Conservation (phyloP, 2,797 vertebrate species). For the Chromis chromis region DNA sequence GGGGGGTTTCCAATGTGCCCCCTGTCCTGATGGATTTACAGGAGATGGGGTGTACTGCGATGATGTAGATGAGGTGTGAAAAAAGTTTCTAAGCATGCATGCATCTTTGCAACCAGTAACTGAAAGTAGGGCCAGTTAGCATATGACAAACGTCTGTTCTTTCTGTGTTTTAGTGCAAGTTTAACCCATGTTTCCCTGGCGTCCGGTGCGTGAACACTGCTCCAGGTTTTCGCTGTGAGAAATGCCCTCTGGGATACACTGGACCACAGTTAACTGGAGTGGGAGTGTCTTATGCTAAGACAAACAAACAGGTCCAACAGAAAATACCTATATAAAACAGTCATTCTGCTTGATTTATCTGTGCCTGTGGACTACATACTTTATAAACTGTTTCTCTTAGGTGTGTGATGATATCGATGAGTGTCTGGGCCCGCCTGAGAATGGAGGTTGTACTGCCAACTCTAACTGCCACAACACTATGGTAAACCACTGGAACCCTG, state of each 20-base stretch:
- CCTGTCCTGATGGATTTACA: constrained; percentile 92
- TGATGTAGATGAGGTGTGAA: constrained; percentile 92
- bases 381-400: constrained; percentile 40
- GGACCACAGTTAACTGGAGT: constrained; percentile 90
- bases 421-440: constrained; percentile 85
- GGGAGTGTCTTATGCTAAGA: constrained; percentile 88
- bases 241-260: constrained; percentile 90
- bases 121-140: not conserved
- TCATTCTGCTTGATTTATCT: not conserved
- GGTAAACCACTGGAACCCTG: constrained; percentile 80
- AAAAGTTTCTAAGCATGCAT: not conserved
- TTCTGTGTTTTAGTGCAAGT: constrained; percentile 86
- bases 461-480: constrained; percentile 93
- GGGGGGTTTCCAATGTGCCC: constrained; percentile 88
- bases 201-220: constrained; percentile 92
- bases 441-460: constrained; percentile 91
- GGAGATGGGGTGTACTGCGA: constrained; percentile 93
- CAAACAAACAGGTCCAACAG: constrained; percentile 90
- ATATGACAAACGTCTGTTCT: not conserved
- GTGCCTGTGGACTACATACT: not conserved
- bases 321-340: not conserved
- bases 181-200: constrained; percentile 92
- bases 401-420: constrained; percentile 91
- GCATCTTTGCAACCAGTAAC: not conserved
- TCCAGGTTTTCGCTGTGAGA: constrained; percentile 93